Base-by-base conservation (phyloP, 2,797 vertebrate genomes). In the Balearica regulorum region DNA sequence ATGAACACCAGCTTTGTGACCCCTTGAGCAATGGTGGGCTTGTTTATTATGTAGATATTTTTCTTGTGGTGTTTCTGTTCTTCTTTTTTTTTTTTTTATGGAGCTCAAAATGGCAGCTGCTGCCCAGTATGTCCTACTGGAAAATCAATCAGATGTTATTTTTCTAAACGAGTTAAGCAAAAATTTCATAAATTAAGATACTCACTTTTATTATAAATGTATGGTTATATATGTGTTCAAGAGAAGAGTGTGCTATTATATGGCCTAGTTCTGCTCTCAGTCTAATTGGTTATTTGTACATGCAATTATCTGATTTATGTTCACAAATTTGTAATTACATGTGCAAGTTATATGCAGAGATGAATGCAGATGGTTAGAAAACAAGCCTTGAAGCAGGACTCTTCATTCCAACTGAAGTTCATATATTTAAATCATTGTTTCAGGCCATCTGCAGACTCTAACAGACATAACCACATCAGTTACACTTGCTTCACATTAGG, bases 361-460 rank as follows among this genome's bases (percentile, higher is more conserved):
- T 95, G 94, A 91, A 93, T 95, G 82, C 94, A 96, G 94, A 92
- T 93, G 92, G 87, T 91, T 95, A 54, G 82, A 92, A 96, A 94
- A 89, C 91, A 96, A 95, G 92, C 87, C 94, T 97, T 68, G 71
- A 95, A 96, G 94, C 92, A 96, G 94, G 93, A 85, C 82, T 84
- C 26, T 94, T 96, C 92, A 87, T 96, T 95, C 90, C 88, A 96
- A 62, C 88, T 90, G 20, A 93, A 94, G 93, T 96, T 96, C 89
- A 91, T 96, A 94, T 85, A 94, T 96, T 92, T 93, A 96, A 96
- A 92, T 96, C 76, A 84, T 95, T 90, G 91, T 97, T 96, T 90
- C 89, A 86, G 95, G 94, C 93, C 91, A 91, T 96, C 93, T 95
- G 83, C 93, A 93, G 77, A 88, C 84, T 93, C 69, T 73, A 95